A percentile compares a stretch with the other conserved stretches of the same genome.
Evolutionary conservation across 1,140 invertebrate genomes (phyloP).

Genomic region (Lasioglossum baleicum): DNA sequence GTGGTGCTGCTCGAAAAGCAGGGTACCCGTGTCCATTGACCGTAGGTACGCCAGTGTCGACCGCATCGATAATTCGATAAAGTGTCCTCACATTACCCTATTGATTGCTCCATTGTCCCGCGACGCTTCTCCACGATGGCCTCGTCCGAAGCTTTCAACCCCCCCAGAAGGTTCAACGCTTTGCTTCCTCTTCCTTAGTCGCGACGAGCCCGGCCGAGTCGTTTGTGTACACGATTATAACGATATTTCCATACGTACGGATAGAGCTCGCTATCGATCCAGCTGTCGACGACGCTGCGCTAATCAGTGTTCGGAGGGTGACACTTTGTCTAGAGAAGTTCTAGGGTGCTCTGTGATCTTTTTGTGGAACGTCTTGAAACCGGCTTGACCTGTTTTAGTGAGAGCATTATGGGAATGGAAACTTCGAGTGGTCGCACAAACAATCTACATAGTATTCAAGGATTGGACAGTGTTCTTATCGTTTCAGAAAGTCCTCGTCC

Average conservation of each 20-base stretch:
- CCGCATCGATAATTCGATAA: slow-evolving; percentile 79
- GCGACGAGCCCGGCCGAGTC: slow-evolving; percentile 56
- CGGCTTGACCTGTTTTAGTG: too few species aligned
- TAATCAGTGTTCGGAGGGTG: neutral
- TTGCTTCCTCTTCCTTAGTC: slow-evolving; percentile 58
- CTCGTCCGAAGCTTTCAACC: slow-evolving; percentile 69
- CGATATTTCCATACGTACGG: slow-evolving; percentile 49
- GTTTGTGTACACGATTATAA: slow-evolving; percentile 61
- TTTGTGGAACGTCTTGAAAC: too few species aligned
- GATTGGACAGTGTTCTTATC: too few species aligned
- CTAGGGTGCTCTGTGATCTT: too few species aligned
- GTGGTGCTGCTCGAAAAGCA: slow-evolving; percentile 54
- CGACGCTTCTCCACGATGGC: slow-evolving; percentile 63
- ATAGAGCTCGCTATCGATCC: slow-evolving; percentile 44
- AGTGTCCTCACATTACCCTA: slow-evolving; percentile 80
- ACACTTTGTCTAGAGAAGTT: neutral
- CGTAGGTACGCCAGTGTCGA: slow-evolving; percentile 70
- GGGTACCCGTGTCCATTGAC: slow-evolving; percentile 68
- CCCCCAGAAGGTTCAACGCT: slow-evolving; percentile 51
- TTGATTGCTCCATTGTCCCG: slow-evolving; percentile 80
- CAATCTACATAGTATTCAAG: too few species aligned
- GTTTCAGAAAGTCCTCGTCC: too few species aligned
- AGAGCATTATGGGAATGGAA: too few species aligned
- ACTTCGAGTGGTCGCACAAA: too few species aligned
- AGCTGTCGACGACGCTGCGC: neutral